Evolutionary conservation across 2,888 invertebrate genomes (phyloP).

Genomic region (Iphiclides podalirius): DNA sequence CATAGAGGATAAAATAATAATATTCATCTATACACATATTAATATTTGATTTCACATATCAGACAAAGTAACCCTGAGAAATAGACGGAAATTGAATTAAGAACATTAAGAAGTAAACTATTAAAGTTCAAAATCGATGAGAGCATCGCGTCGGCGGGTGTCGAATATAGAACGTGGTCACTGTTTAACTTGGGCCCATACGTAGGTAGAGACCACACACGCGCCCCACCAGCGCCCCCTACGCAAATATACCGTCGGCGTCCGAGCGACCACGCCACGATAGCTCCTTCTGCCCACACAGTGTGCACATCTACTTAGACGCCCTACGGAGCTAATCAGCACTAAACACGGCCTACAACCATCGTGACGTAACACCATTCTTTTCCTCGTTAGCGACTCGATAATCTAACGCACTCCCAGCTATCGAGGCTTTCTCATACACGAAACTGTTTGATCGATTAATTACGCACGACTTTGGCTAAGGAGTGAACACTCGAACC

Average conservation of each 20-base stretch:
- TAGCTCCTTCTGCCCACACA: slow-evolving; percentile 37
- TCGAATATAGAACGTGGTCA: slow-evolving; percentile 4
- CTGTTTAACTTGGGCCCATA: slow-evolving; percentile 4
- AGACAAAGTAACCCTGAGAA: no score
- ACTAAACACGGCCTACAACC: slow-evolving; percentile 62
- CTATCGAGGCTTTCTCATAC: slow-evolving; percentile 16
- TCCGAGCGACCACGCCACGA: slow-evolving; percentile 39
- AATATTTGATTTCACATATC: no score
- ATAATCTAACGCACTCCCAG: slow-evolving; percentile 45
- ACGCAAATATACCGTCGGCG: slow-evolving; percentile 63
- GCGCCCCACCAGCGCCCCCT: slow-evolving; percentile 52
- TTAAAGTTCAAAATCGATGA: not conserved
- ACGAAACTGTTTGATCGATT: slow-evolving; percentile 23
- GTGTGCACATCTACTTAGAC: slow-evolving; percentile 61
- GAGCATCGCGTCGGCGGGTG: not conserved
- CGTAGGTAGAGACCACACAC: slow-evolving; percentile 66
- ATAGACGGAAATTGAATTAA: no score
- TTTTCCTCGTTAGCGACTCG: slow-evolving; percentile 62
- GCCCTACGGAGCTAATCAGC: slow-evolving; percentile 57
- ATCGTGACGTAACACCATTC: slow-evolving; percentile 69
- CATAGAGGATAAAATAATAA: no score
- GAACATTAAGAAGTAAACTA: not conserved
- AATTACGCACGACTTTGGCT: slow-evolving; percentile 1
- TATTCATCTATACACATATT: no score
- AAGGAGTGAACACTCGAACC: slow-evolving; percentile 1